phyloP scores from a whole-genome alignment of 2,888 invertebrate species.

The Exephanes ischioxanthus region DNA sequence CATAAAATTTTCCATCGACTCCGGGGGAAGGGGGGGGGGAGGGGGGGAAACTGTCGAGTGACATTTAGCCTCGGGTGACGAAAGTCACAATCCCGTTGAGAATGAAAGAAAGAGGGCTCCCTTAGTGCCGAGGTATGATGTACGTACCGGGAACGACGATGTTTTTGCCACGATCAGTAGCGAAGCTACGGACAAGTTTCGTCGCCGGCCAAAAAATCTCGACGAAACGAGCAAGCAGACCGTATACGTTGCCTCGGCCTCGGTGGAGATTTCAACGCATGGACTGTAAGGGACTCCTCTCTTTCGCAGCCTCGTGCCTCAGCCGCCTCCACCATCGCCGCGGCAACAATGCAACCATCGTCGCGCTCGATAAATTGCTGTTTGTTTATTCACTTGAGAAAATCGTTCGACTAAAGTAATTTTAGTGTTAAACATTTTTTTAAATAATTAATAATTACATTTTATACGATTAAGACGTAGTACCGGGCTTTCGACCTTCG shows the following conservation, averaged over 20 bases:
- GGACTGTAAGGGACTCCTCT: slow-evolving; percentile 60
- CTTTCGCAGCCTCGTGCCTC: slow-evolving; percentile 12
- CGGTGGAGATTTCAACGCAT: slow-evolving; percentile 76
- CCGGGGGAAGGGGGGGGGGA: neutral
- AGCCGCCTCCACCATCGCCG: slow-evolving; percentile 28
- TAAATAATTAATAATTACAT: too few relatives aligned
- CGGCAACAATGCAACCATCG: neutral
- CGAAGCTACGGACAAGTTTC: slow-evolving; percentile 59
- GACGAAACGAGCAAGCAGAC: slow-evolving; percentile 55
- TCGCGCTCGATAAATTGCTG: neutral
- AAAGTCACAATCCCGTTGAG: slow-evolving; percentile 1
- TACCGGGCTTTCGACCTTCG: too few relatives aligned
- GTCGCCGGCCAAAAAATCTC: slow-evolving; percentile 70
- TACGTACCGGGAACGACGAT: slow-evolving; percentile 51
- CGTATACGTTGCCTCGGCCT: slow-evolving; percentile 47
- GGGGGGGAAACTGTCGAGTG: neutral
- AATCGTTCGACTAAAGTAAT: neutral
- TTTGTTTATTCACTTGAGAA: neutral
- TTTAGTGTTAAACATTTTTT: neutral
- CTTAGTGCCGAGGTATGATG: slow-evolving; percentile 1
- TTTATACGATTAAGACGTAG: too few relatives aligned
- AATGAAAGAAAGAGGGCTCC: slow-evolving; percentile 15
- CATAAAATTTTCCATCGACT: slow-evolving; percentile 9
- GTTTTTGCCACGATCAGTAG: slow-evolving; percentile 76
- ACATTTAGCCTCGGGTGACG: slow-evolving; percentile 1